These are phyloP conservation scores for Malaclemys terrapin DNA, from an alignment of 2,113 vertebrate species.

Conservation along the genomic window DNA sequence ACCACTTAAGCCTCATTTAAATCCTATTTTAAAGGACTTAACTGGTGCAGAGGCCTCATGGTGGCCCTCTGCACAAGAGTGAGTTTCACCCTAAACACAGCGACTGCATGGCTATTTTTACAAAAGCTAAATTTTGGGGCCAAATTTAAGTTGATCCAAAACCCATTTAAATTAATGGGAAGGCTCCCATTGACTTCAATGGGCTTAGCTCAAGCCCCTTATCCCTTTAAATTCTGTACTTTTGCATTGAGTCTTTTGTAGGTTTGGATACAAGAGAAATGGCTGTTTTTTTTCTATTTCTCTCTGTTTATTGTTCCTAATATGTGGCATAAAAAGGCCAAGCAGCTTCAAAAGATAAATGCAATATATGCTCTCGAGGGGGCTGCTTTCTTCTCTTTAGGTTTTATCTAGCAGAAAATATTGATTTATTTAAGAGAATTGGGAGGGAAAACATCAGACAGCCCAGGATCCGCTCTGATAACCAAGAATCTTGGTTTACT, in stretches of 20 bases:
- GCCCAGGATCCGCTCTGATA: slow-evolving; percentile 49
- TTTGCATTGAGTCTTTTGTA: neutral
- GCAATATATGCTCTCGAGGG: neutral
- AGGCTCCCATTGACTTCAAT: neutral
- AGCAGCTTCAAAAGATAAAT: slow-evolving; percentile 48
- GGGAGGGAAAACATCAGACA: neutral
- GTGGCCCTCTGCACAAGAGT: neutral
- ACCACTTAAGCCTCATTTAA: neutral
- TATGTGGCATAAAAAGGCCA: slow-evolving; percentile 31
- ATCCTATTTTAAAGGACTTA: neutral
- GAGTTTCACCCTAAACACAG: slow-evolving; percentile 37
- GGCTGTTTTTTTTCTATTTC: slow-evolving; percentile 42
- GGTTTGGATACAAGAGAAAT: neutral
- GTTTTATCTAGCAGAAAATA: slow-evolving; percentile 21
- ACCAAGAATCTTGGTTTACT: slow-evolving; percentile 46
- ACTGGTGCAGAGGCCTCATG: fast-evolving
- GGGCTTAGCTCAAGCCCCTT: neutral
- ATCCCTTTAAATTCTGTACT: neutral
- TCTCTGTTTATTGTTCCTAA: slow-evolving; percentile 20
- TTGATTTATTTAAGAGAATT: slow-evolving; percentile 38
- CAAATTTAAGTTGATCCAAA: neutral
- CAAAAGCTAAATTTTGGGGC: neutral
- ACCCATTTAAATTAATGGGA: neutral
- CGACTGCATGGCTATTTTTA: slow-evolving; percentile 41
- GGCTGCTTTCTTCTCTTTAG: slow-evolving; percentile 20